Evolutionary conservation across 2,113 vertebrate species (phyloP).

Genomic region (Carassius gibelio): DNA sequence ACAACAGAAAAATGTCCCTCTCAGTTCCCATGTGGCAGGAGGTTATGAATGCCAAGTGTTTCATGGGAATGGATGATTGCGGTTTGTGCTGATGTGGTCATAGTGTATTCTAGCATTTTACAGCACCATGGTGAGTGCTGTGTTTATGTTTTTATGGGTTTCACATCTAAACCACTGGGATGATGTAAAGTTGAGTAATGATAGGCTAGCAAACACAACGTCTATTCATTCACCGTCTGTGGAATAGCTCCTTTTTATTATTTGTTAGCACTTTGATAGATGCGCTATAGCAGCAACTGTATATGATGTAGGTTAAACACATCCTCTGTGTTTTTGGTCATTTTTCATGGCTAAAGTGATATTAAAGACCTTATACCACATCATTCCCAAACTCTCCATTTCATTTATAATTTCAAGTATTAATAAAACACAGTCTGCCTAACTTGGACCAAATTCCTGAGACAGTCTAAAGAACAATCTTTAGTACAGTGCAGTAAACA

Average conservation of each 20-base stretch:
- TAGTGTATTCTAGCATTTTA: conserved; percentile 55
- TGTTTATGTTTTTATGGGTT: conserved; percentile 70
- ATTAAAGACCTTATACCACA: conserved; percentile 38
- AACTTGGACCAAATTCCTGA: background rate
- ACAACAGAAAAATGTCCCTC: background rate
- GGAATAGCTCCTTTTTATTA: conserved; percentile 6
- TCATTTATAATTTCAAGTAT: background rate
- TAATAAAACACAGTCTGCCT: background rate
- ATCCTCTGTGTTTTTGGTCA: conserved; percentile 51
- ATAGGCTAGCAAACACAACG: conserved; percentile 59
- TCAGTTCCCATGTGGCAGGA: background rate
- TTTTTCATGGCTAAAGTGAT: conserved; percentile 22
- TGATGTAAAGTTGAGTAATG: conserved; percentile 65
- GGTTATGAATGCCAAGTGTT: background rate
- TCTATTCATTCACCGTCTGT: conserved; percentile 63
- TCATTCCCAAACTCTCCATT: conserved; percentile 11
- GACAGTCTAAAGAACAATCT: too few species aligned
- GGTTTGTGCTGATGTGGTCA: conserved; percentile 59
- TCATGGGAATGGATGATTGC: conserved; percentile 47
- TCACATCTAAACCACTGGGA: conserved; percentile 65
- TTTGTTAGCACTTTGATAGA: conserved; percentile 1
- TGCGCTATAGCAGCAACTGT: background rate
- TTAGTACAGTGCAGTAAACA: too few species aligned
- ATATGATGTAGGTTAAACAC: background rate
- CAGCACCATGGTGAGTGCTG: conserved; percentile 66